Evolutionary conservation across 2,888 invertebrate genomes (phyloP).

Genomic region (Chymomyza fuscimana): DNA sequence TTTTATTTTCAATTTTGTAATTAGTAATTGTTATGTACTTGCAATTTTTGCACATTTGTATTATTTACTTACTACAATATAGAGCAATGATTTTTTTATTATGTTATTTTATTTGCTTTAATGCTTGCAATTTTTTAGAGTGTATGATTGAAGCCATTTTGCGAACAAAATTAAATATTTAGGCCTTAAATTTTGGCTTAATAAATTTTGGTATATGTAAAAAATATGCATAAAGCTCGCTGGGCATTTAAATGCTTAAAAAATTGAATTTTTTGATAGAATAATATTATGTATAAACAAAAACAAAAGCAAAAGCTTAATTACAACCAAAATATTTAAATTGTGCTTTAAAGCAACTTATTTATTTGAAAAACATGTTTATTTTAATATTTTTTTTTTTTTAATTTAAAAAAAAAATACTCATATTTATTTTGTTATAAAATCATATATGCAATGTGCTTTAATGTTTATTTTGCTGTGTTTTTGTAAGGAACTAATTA

Average conservation of each 20-base stretch:
- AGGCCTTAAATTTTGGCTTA: not conserved
- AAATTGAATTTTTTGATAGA: no score
- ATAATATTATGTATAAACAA: not conserved
- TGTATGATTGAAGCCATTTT: not conserved
- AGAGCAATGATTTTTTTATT: not conserved
- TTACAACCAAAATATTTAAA: not conserved
- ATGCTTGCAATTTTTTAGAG: not conserved
- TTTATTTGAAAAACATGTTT: no score
- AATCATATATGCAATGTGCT: not conserved
- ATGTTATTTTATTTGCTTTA: not conserved
- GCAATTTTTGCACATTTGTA: not conserved
- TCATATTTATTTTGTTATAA: not conserved
- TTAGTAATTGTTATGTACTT: not conserved
- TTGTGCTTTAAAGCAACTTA: not conserved
- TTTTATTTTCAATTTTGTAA: not conserved
- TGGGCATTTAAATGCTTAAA: not conserved
- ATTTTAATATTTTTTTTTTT: no score
- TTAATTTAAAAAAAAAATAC: not conserved
- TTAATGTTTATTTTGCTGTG: slow-evolving; percentile 5
- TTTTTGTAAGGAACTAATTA: slow-evolving; percentile 5
- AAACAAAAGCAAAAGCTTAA: not conserved
- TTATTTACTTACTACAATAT: not conserved
- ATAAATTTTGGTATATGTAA: not conserved
- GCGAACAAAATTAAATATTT: not conserved
- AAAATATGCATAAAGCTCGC: not conserved